Evolutionary conservation across 2,888 invertebrate genomes (phyloP).

Genomic region (Drosophila formosana): DNA sequence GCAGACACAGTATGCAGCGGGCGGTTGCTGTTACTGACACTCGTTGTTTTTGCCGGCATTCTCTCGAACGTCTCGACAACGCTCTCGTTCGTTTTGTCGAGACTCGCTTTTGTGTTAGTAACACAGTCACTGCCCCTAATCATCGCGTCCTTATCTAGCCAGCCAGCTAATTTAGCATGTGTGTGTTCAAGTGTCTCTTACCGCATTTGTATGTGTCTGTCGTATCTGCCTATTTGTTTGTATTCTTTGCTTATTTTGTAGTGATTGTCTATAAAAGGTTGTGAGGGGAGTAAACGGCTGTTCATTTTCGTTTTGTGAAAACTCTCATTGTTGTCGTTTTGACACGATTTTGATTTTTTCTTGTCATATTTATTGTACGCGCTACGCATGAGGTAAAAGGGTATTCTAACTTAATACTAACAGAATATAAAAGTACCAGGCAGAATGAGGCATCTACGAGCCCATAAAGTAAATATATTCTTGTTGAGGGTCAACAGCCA

Average conservation of each 20-base stretch:
- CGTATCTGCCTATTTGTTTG: constrained; percentile 12
- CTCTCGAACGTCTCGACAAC: constrained; percentile 37
- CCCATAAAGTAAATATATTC: no score
- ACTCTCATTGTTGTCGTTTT: constrained; percentile 41
- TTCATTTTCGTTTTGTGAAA: constrained; percentile 63
- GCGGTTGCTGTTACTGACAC: constrained; percentile 18
- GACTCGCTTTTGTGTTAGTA: constrained; percentile 69
- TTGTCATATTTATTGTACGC: neutral
- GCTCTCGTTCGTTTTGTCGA: constrained; percentile 58
- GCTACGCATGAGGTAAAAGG: no score
- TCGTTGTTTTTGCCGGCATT: constrained; percentile 45
- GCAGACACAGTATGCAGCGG: neutral
- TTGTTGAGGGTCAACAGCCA: no score
- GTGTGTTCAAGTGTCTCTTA: constrained; percentile 44
- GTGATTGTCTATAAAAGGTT: constrained; percentile 39
- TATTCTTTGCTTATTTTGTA: constrained; percentile 56
- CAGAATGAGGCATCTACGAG: no score
- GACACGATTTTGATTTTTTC: constrained; percentile 36
- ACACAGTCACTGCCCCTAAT: constrained; percentile 58
- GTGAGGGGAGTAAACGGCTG: constrained; percentile 40
- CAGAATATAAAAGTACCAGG: no score
- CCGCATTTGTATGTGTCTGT: constrained; percentile 11
- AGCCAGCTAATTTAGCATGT: constrained; percentile 54
- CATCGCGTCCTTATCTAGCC: constrained; percentile 76
- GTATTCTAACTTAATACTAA: no score